A percentile compares a stretch with the other conserved stretches of the same genome.
These are phyloP conservation scores for Thymelicus sylvestris DNA, from an alignment of 2,888 invertebrate genomes.

Conservation along the genomic window DNA sequence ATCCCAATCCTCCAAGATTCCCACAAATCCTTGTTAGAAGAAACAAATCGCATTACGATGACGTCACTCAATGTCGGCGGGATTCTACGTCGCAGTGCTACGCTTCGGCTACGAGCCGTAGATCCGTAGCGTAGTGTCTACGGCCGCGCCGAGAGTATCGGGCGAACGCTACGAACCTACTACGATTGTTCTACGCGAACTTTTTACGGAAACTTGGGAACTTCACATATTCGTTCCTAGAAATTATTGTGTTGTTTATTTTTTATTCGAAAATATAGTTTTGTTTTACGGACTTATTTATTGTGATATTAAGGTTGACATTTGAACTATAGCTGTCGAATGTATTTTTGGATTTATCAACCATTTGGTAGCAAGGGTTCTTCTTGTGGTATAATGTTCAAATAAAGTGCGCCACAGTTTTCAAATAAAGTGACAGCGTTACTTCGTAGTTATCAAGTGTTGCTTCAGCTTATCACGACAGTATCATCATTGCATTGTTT, in stretches of 20 bases:
- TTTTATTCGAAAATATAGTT: background rate
- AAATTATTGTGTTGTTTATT: background rate
- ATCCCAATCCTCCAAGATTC: conserved; percentile 17
- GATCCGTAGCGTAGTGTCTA: conserved; percentile 70
- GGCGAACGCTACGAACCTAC: conserved; percentile 53
- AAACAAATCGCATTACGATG: conserved; percentile 45
- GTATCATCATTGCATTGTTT: background rate
- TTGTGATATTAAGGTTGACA: too few relatives aligned
- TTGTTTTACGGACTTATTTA: too few relatives aligned
- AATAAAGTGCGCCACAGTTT: too few relatives aligned
- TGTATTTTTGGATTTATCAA: too few relatives aligned
- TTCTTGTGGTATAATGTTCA: too few relatives aligned
- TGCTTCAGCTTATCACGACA: background rate
- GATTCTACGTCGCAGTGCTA: conserved; percentile 59
- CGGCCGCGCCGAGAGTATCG: conserved; percentile 67
- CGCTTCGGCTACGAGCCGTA: conserved; percentile 56
- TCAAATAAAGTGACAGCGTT: too few relatives aligned
- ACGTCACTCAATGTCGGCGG: conserved; percentile 58
- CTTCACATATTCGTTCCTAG: background rate
- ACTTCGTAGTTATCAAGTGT: too few relatives aligned
- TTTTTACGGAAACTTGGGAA: conserved; percentile 24
- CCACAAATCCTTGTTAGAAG: conserved; percentile 32
- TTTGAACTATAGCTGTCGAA: too few relatives aligned
- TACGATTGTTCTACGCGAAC: conserved; percentile 49
- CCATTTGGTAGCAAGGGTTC: too few relatives aligned